Evolutionary conservation across 2,888 invertebrate species (phyloP).

Genomic region (Cheilosia grossa): DNA sequence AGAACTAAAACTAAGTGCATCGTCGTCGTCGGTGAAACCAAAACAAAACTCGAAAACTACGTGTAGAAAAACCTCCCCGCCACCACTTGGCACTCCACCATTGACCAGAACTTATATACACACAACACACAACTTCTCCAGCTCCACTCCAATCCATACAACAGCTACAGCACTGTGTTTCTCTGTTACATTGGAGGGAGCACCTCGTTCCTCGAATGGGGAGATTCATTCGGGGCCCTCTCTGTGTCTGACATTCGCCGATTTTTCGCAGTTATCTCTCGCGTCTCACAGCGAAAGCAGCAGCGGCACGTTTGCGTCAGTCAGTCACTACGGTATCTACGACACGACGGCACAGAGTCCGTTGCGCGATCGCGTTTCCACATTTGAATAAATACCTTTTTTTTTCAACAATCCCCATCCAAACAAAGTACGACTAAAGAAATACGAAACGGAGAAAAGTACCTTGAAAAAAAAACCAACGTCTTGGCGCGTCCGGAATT

Average conservation of each 20-base stretch:
- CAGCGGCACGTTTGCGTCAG: constrained; percentile 79
- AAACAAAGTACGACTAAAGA: constrained; percentile 19
- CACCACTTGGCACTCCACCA: constrained; percentile 15
- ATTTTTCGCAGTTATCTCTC: constrained; percentile 80
- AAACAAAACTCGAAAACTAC: constrained; percentile 67
- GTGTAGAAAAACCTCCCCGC: constrained; percentile 26
- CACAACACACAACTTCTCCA: constrained; percentile 40
- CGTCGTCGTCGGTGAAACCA: constrained; percentile 54
- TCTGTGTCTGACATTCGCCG: constrained; percentile 76
- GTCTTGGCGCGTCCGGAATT: constrained; percentile 56
- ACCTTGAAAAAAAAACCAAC: neutral
- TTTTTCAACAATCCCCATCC: constrained; percentile 17
- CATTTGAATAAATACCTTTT: constrained; percentile 45
- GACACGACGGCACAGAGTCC: constrained; percentile 54
- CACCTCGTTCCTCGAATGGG: constrained; percentile 57
- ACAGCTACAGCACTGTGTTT: constrained; percentile 29
- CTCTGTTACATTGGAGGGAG: constrained; percentile 40
- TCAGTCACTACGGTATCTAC: constrained; percentile 68
- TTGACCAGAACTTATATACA: neutral
- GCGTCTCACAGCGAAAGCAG: constrained; percentile 79
- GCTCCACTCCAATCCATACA: constrained; percentile 34
- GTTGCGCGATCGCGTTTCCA: constrained; percentile 68
- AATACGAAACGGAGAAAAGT: neutral
- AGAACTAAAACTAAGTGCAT: constrained; percentile 42
- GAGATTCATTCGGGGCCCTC: constrained; percentile 71